Percentiles rank a stretch among this genome's conserved stretches.
Evolutionary conservation across 1,140 invertebrate genomes (phyloP).

Genomic region (Drosophila pruinosa): DNA sequence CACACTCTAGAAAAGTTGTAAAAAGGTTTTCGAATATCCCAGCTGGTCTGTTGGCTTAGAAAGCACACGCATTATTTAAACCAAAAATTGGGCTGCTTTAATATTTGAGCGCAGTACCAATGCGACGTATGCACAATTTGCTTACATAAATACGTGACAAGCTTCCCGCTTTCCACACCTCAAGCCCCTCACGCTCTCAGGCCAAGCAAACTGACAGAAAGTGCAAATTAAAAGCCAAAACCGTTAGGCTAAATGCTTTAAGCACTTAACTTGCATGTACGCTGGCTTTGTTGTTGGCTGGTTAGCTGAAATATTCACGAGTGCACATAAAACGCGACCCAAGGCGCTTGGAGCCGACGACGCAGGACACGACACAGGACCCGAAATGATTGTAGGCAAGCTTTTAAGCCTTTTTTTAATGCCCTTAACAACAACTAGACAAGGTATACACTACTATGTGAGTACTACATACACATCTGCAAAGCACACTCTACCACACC

Average conservation of each 20-base stretch:
- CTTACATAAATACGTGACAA: slow-evolving; percentile 70
- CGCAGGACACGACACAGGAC: slow-evolving; percentile 5
- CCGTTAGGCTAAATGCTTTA: slow-evolving; percentile 72
- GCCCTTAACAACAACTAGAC: slow-evolving; percentile 56
- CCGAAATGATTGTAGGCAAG: slow-evolving; percentile 46
- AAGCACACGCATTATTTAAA: slow-evolving; percentile 38
- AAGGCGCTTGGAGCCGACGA: slow-evolving; percentile 11
- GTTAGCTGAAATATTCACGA: slow-evolving; percentile 64
- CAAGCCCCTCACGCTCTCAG: neutral
- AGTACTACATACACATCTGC: slow-evolving; percentile 2
- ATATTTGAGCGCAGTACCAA: slow-evolving; percentile 50
- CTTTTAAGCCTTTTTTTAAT: slow-evolving; percentile 76
- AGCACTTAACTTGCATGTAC: slow-evolving; percentile 69
- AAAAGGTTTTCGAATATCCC: slow-evolving; percentile 64
- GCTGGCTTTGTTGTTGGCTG: slow-evolving; percentile 31
- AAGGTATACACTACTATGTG: slow-evolving; percentile 32
- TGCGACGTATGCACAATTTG: slow-evolving; percentile 70
- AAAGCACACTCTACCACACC: slow-evolving; percentile 1
- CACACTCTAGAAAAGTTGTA: slow-evolving; percentile 65
- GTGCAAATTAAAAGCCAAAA: slow-evolving; percentile 67
- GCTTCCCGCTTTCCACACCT: neutral
- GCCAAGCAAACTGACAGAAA: slow-evolving; percentile 18
- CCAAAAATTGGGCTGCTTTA: slow-evolving; percentile 39
- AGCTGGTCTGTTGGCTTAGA: slow-evolving; percentile 57
- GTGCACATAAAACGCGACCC: slow-evolving; percentile 37